These are phyloP conservation scores for Zaprionus vittiger DNA, from an alignment of 1,140 invertebrate species.

Conservation along the genomic window DNA sequence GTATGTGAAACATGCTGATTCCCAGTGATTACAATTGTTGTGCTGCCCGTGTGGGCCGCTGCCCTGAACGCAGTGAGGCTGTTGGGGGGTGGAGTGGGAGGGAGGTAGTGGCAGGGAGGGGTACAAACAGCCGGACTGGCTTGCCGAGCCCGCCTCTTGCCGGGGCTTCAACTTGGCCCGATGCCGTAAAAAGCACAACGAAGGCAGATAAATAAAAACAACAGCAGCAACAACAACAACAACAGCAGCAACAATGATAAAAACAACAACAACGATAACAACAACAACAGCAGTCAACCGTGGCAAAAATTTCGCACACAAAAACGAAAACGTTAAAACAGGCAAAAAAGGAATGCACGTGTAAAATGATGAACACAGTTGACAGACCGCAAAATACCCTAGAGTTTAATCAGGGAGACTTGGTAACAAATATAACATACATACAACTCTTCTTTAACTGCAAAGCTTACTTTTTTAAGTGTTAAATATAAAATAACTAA, in stretches of 20 bases:
- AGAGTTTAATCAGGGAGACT: not conserved
- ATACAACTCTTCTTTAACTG: too few relatives aligned
- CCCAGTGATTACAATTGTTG: conserved; percentile 82
- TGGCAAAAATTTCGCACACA: conserved; percentile 65
- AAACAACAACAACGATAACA: too few relatives aligned
- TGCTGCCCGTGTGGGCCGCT: conserved; percentile 35
- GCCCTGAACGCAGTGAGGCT: not conserved
- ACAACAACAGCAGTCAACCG: conserved; percentile 13
- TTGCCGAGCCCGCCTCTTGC: conserved; percentile 5
- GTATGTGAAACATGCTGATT: conserved; percentile 82
- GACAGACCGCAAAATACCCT: not conserved
- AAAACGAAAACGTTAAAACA: conserved; percentile 51
- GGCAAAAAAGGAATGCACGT: conserved; percentile 32
- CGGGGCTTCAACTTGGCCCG: conserved; percentile 30
- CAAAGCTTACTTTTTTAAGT: too few relatives aligned
- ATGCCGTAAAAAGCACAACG: conserved; percentile 69
- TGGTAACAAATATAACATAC: too few relatives aligned
- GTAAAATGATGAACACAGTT: not conserved
- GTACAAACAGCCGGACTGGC: not conserved
- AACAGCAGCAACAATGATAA: conserved; percentile 27
- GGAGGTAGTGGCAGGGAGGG: not conserved
- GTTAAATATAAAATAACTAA: too few relatives aligned
- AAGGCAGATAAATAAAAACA: conserved; percentile 75
- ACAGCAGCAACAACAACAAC: conserved; percentile 30
- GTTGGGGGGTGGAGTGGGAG: not conserved